Conservation (phyloP, 2,888 invertebrate species). For the Dryococelus australis region DNA sequence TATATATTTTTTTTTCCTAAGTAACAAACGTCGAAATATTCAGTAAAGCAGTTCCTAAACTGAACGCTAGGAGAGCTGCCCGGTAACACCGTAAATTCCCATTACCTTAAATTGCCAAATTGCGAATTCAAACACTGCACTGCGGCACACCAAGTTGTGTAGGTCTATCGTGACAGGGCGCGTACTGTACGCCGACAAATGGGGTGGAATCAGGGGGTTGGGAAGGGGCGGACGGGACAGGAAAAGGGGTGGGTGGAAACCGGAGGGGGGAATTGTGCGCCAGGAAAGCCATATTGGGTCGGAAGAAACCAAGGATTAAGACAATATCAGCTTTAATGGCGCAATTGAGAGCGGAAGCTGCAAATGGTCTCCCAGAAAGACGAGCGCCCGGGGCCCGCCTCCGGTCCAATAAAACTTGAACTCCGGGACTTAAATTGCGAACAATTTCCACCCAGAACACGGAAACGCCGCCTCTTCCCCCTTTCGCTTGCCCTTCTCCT, state of each 20-base stretch:
- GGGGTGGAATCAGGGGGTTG: too few species aligned
- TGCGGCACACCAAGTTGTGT: neutral
- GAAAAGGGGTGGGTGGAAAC: neutral
- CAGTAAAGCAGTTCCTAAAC: too few species aligned
- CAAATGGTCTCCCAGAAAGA: constrained; percentile 26
- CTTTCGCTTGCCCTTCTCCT: neutral
- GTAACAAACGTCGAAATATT: too few species aligned
- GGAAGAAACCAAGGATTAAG: constrained; percentile 24
- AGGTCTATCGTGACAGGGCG: neutral
- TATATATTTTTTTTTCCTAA: too few species aligned
- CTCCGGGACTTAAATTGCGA: constrained; percentile 22
- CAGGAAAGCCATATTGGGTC: constrained; percentile 4
- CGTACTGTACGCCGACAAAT: neutral
- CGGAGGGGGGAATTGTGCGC: neutral
- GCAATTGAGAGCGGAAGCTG: constrained; percentile 28
- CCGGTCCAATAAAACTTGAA: constrained; percentile 21
- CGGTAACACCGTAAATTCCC: too few species aligned
- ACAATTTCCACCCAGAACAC: constrained; percentile 24
- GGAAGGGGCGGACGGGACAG: too few species aligned
- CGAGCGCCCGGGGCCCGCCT: neutral
- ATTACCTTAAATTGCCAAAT: too few species aligned
- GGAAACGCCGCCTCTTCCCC: neutral
- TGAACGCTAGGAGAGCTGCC: too few species aligned
- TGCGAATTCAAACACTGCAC: too few species aligned
- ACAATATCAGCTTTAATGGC: constrained; percentile 33